Percentiles rank a stretch among this genome's conserved stretches.
These are phyloP conservation scores for Trissolcus brochymenae DNA, from an alignment of 2,888 invertebrate genomes.

Conservation along the genomic window DNA sequence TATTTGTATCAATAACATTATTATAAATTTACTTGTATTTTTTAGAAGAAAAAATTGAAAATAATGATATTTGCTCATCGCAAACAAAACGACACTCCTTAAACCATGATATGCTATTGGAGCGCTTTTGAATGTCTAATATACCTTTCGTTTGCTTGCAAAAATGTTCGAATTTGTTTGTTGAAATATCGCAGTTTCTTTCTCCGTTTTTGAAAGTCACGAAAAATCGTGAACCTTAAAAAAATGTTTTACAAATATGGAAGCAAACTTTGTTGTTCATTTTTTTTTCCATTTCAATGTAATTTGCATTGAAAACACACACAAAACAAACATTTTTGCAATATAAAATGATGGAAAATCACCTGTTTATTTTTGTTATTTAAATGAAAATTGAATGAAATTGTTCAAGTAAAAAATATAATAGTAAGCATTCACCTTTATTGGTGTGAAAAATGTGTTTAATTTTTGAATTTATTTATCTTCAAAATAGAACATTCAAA, in stretches of 20 bases:
- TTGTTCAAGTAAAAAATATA: background rate
- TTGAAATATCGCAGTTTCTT: slow-evolving; percentile 1
- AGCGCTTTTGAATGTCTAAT: slow-evolving; percentile 16
- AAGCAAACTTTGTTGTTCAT: no score
- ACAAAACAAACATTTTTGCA: no score
- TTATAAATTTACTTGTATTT: background rate
- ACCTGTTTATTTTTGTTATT: no score
- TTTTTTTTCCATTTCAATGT: no score
- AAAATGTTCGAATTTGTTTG: slow-evolving; percentile 1
- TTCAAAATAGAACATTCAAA: no score
- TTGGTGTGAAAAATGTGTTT: no score
- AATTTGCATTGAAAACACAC: no score
- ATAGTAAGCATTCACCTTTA: no score
- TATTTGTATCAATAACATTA: background rate
- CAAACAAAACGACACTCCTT: slow-evolving; percentile 15
- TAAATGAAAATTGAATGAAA: slow-evolving; percentile 1
- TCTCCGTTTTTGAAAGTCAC: background rate
- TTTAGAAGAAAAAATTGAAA: slow-evolving; percentile 8
- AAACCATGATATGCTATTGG: background rate
- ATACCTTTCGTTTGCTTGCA: slow-evolving; percentile 6
- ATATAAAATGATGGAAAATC: no score
- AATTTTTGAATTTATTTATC: no score
- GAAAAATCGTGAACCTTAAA: slow-evolving; percentile 10
- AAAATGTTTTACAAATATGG: slow-evolving; percentile 5
- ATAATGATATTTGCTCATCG: slow-evolving; percentile 1